Evolutionary conservation across 2,888 invertebrate genomes (phyloP).

Genomic region (Aspidiotus destructor): DNA sequence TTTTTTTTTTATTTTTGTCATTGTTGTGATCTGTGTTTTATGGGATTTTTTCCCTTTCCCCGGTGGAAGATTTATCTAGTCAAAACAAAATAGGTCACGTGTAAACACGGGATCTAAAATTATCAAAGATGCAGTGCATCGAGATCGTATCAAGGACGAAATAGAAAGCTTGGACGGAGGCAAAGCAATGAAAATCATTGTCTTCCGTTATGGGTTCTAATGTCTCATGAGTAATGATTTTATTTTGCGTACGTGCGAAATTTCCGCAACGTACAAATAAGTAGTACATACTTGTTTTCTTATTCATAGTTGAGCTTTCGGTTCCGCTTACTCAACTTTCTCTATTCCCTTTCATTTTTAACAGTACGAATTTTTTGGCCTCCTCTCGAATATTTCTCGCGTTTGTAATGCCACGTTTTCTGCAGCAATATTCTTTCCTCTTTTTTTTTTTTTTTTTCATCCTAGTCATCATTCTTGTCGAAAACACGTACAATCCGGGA

Average conservation of each 20-base stretch:
- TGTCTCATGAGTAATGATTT: no score
- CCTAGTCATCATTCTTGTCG: conserved; percentile 31
- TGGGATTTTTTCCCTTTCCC: conserved; percentile 5
- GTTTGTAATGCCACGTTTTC: conserved; percentile 2
- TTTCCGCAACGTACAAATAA: not conserved
- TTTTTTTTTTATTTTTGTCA: not conserved
- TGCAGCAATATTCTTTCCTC: not conserved
- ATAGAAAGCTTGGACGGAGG: no score
- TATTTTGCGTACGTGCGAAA: no score
- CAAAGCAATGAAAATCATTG: no score
- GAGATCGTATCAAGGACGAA: no score
- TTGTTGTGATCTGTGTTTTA: conserved; percentile 6
- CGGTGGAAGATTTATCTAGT: not conserved
- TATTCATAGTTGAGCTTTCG: not conserved
- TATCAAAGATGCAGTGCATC: no score
- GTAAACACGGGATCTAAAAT: no score
- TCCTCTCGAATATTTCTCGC: not conserved
- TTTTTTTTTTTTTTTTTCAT: not conserved
- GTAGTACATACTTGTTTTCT: not conserved
- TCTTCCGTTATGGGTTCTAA: no score
- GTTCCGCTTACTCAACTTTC: conserved; percentile 3
- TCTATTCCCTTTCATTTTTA: not conserved
- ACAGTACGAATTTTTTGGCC: not conserved
- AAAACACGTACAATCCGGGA: conserved; percentile 29
- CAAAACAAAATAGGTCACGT: no score